These are phyloP conservation scores for Phoebastria nigripes DNA, from an alignment of 2,797 vertebrate species.

Conservation along the genomic window DNA sequence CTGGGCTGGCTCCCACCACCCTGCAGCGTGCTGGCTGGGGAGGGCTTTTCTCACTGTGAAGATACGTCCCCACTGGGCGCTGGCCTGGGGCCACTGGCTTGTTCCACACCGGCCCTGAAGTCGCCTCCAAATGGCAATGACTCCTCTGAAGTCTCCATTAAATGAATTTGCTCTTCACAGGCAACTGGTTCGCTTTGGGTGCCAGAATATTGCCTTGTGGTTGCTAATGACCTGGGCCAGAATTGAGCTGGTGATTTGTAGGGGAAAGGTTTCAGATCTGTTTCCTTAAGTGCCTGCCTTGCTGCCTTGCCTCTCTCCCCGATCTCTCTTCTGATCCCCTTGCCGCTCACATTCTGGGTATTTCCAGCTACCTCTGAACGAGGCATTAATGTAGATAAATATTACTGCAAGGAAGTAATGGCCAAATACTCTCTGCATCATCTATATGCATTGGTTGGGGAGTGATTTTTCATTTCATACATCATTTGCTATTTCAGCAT, in stretches of 20 bases:
- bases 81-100: not conserved
- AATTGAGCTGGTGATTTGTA: conserved; percentile 13
- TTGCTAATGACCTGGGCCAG: conserved; percentile 1
- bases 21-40: rapidly evolving
- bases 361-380: conserved; percentile 34
- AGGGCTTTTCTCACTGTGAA: not conserved
- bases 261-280: not conserved
- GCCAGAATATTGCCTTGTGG: not conserved
- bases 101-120: rapidly evolving
- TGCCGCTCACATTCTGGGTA: not conserved
- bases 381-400: conserved; percentile 62
- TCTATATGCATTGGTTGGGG: conserved; percentile 44
- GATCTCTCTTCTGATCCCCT: not conserved
- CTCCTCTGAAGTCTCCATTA: not conserved
- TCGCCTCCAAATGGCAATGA: not conserved
- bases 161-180: conserved; percentile 7
- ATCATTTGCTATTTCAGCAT: conserved; percentile 58
- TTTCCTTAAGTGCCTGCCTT: conserved; percentile 5
- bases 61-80: not conserved
- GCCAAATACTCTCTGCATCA: conserved; percentile 42
- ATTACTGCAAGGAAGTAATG: conserved; percentile 44
- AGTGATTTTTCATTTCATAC: conserved; percentile 65
- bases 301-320: not conserved
- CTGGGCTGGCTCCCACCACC: not conserved
- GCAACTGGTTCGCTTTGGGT: not conserved